These are phyloP conservation scores for Sisor rabdophorus DNA, from an alignment of 2,113 vertebrate species.

Conservation along the genomic window DNA sequence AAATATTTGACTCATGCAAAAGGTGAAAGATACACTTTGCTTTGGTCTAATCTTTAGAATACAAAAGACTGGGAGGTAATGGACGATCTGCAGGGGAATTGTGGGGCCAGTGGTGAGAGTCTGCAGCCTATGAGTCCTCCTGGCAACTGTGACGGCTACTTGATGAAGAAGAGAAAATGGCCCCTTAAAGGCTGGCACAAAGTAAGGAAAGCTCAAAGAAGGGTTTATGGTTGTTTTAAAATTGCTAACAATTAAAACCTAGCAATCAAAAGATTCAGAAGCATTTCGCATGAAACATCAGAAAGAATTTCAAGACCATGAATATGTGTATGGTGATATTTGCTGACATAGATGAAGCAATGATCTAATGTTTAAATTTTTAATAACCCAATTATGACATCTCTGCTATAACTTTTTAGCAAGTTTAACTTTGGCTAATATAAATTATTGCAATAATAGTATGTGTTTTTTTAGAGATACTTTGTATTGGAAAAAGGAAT, in stretches of 20 bases:
- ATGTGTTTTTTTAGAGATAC: constrained; percentile 72
- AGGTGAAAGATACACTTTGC: neutral
- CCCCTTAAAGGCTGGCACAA: constrained; percentile 96
- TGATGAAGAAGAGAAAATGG: constrained; percentile 95
- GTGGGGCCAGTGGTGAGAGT: constrained; percentile 45
- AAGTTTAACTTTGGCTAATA: neutral
- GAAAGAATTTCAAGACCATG: neutral
- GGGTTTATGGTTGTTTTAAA: neutral
- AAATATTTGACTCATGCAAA: constrained; percentile 7
- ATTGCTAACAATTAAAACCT: neutral
- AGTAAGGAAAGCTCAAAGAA: constrained; percentile 62
- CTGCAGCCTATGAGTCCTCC: constrained; percentile 59
- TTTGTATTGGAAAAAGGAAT: constrained; percentile 85
- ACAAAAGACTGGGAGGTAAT: constrained; percentile 83
- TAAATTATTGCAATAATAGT: neutral
- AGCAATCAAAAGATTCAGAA: neutral
- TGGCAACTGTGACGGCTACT: constrained; percentile 80
- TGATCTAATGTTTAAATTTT: neutral
- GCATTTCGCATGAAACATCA: no score
- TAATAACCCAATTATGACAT: no score
- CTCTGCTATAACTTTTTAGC: neutral
- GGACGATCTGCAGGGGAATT: constrained; percentile 68
- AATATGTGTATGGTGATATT: neutral
- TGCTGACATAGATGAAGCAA: neutral
- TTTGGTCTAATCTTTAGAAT: constrained; percentile 36